Conservation (phyloP, 2,797 vertebrate species). For the Manis pentadactyla region DNA sequence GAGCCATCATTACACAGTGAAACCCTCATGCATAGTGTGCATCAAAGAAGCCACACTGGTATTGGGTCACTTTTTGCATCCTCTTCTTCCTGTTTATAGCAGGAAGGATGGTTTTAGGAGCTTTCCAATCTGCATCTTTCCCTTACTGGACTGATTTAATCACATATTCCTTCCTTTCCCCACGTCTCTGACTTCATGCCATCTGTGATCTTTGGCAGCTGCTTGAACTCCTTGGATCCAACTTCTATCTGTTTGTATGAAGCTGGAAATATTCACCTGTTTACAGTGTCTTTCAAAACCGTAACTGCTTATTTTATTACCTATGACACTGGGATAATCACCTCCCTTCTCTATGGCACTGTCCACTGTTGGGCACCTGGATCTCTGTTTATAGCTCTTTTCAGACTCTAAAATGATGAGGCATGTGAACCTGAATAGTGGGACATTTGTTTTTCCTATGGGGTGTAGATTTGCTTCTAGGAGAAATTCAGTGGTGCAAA, state of each 20-base stretch:
- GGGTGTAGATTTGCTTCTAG: not conserved
- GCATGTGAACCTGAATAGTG: not conserved
- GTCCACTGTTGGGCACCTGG: not conserved
- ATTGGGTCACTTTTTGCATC: not conserved
- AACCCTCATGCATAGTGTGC: not conserved
- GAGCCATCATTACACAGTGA: not conserved
- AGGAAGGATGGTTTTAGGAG: not conserved
- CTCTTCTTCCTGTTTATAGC: not conserved
- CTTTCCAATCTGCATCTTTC: not conserved
- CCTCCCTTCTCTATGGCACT: not conserved
- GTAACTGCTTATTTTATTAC: slow-evolving; percentile 39
- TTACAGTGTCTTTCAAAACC: slow-evolving; percentile 8
- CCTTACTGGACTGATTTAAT: not conserved
- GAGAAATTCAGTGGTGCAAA: not conserved
- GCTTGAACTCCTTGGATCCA: not conserved
- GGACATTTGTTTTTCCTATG: not conserved
- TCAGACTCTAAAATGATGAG: not conserved
- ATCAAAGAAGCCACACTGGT: not conserved
- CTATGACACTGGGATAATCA: not conserved
- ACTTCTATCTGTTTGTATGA: slow-evolving; percentile 5
- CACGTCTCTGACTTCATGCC: slow-evolving; percentile 3
- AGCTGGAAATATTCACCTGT: slow-evolving; percentile 25
- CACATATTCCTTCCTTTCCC: not conserved
- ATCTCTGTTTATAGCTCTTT: not conserved
- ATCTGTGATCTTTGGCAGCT: slow-evolving; percentile 55